Conservation (phyloP, 2,888 invertebrate species). For the Synanthedon formicaeformis region DNA sequence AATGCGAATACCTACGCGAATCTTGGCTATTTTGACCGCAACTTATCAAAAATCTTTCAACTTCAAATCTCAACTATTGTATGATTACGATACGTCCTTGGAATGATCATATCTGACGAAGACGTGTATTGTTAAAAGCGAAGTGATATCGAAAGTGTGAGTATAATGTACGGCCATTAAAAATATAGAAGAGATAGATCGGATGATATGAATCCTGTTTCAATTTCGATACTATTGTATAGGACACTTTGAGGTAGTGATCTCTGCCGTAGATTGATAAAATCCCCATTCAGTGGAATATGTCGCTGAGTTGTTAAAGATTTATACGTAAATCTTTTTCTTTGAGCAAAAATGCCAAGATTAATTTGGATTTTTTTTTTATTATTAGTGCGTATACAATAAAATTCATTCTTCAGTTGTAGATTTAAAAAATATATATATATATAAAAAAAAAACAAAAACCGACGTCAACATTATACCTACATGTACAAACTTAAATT, state of each 20-base stretch:
- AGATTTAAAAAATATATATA: no score
- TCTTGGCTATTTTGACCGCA: constrained; percentile 47
- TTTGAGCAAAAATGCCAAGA: no score
- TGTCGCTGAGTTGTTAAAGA: no score
- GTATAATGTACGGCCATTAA: constrained; percentile 15
- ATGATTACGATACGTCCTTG: constrained; percentile 4
- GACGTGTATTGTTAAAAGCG: constrained; percentile 16
- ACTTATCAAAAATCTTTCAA: constrained; percentile 3
- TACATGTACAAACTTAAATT: no score
- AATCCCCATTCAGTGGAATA: no score
- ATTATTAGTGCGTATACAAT: no score
- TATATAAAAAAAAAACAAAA: no score
- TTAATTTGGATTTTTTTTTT: no score
- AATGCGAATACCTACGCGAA: constrained; percentile 15
- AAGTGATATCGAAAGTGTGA: constrained; percentile 23
- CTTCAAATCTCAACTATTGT: not conserved
- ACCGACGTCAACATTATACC: no score
- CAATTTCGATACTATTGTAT: constrained; percentile 41
- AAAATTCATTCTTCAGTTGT: no score
- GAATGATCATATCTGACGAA: constrained; percentile 29
- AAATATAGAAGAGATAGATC: constrained; percentile 18
- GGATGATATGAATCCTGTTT: constrained; percentile 38
- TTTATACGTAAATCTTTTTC: no score
- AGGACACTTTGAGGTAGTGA: constrained; percentile 27
- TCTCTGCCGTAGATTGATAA: not conserved